Evolutionary conservation across 2,888 invertebrate genomes (phyloP).

Genomic region (Alloplasta piceator): DNA sequence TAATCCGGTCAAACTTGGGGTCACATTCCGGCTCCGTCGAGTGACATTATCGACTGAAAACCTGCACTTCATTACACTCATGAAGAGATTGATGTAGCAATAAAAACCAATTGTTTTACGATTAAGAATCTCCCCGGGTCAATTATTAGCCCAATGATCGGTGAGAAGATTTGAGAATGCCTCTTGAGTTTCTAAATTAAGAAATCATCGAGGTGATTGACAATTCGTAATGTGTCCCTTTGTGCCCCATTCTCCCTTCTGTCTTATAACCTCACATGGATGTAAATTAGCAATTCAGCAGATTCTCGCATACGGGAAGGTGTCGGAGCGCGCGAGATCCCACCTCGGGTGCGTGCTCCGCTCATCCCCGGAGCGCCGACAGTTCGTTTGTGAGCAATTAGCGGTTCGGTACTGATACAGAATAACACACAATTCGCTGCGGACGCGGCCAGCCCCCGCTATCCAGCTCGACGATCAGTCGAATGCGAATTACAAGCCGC

Average conservation of each 20-base stretch:
- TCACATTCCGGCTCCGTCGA: too few species aligned
- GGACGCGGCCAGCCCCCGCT: constrained; percentile 72
- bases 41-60: too few species aligned
- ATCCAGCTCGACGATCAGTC: constrained; percentile 69
- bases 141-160: too few species aligned
- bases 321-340: constrained; percentile 53
- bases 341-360: constrained; percentile 64
- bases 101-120: too few species aligned
- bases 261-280: not conserved
- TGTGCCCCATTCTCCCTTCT: not conserved
- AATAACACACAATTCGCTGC: constrained; percentile 42
- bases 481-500: constrained; percentile 65
- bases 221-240: not conserved
- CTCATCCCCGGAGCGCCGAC: constrained; percentile 77
- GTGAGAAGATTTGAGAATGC: too few species aligned
- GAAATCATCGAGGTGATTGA: too few species aligned
- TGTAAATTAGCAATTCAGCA: not conserved
- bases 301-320: constrained; percentile 22
- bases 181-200: too few species aligned
- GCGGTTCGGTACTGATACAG: constrained; percentile 74
- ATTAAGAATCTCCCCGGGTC: too few species aligned
- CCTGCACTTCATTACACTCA: too few species aligned
- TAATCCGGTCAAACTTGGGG: too few species aligned
- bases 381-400: constrained; percentile 82
- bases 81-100: too few species aligned